phyloP scores from a whole-genome alignment of 2,113 vertebrate species.

The Manacus vitellinus region DNA sequence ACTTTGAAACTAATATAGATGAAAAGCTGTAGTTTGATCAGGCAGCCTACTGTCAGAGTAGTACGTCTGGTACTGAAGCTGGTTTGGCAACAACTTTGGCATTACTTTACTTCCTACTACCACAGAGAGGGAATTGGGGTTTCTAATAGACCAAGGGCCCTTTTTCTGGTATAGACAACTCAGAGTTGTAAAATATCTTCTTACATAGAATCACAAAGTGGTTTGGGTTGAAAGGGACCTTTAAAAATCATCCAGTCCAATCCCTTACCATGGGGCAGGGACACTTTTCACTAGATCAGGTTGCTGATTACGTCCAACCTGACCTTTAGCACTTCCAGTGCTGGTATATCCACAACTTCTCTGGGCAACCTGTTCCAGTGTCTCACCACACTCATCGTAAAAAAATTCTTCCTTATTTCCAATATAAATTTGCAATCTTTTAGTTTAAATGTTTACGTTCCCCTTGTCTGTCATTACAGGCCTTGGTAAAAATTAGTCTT shows the following conservation, averaged over 20 bases:
- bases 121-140: fast-evolving
- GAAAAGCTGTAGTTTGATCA: neutral
- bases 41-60: neutral
- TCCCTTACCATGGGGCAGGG: neutral
- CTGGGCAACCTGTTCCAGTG: neutral
- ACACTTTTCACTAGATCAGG: neutral
- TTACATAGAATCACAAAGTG: neutral
- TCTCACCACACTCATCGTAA: neutral
- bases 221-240: neutral
- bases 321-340: neutral
- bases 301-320: neutral
- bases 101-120: neutral
- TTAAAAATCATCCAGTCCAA: neutral
- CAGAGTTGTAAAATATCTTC: neutral
- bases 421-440: neutral
- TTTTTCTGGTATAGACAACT: neutral
- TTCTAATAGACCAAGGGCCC: neutral
- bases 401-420: neutral
- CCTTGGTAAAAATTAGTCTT: neutral
- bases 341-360: neutral
- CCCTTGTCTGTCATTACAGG: neutral
- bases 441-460: fast-evolving
- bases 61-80: neutral
- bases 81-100: neutral
- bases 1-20: neutral